Evolutionary conservation across 2,888 invertebrate species (phyloP), one percentile per base, ranked within the genome.

Genomic region (Nasonovia ribisnigri): DNA sequence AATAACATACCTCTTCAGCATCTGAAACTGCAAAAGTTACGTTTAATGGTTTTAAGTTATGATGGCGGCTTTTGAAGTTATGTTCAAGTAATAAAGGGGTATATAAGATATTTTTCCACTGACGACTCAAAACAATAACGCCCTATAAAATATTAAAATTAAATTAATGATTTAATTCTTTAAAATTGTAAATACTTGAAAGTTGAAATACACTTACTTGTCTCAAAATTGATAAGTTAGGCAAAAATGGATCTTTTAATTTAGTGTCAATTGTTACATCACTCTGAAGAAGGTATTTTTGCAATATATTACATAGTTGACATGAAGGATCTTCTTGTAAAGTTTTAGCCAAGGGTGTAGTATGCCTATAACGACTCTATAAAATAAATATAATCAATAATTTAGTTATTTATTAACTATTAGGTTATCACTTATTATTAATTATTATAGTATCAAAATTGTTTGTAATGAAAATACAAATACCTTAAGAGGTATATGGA

Each of bases 31-130:
- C 97, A 96, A 99, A 98, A 1, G 98, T 98, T 1, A 99, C 98
- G 95, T 98, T 98, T 94, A 98, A 96, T 4, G 98, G 98, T 95
- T 97, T 97, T 84, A 95, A 94, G 86, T 95, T 94, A 95, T 97
- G 97, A 94, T 97, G 97, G 95, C 98, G 98, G 94, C 97, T 97
- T 96, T 98, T 98, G 95, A 98, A 98, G 95, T 98, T 98, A 95
- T 98, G 98, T 95, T 98, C 98, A 93, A 98, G 97, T 84, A 99
- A 96, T 94, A 98, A 96, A 0, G 99, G 99, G 95, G 99, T 99
- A 96, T 99, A 99, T 43, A 99, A 96, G 6, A 98, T 98, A 96
- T 98, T 99, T 96, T 99, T 99, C 99, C 99, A 99, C 95, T 99
- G 99, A 1, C 99, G 97, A 95, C 98, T 98, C 93, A 99, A 96